Conservation (phyloP, 2,888 invertebrate genomes). For the Lithophane leautieri region DNA sequence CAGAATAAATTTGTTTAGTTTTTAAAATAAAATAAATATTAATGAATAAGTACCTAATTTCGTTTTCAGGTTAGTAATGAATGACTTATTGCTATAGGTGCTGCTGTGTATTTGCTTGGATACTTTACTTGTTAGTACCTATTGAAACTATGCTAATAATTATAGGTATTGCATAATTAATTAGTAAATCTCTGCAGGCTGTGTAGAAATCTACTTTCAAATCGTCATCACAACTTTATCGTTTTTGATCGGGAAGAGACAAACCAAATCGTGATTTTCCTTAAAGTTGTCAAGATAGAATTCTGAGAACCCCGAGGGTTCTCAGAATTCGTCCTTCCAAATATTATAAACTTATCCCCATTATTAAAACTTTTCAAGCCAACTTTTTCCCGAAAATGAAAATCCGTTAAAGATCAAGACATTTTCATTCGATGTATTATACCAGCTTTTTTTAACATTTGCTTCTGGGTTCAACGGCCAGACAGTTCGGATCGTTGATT, state of each 20-base stretch:
- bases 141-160: neutral
- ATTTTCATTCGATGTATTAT: slow-evolving; percentile 55
- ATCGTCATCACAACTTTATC: slow-evolving; percentile 7
- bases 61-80: neutral
- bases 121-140: neutral
- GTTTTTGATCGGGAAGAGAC: neutral
- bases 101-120: neutral
- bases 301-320: neutral
- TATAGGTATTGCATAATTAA: neutral
- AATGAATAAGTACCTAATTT: neutral
- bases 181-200: slow-evolving; percentile 1
- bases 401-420: slow-evolving; percentile 43
- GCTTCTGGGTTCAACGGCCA: slow-evolving; percentile 81
- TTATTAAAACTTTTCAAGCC: slow-evolving; percentile 28
- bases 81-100: neutral
- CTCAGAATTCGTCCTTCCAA: neutral
- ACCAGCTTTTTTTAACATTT: slow-evolving; percentile 63
- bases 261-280: slow-evolving; percentile 16
- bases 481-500: slow-evolving; percentile 80
- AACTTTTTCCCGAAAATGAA: slow-evolving; percentile 38
- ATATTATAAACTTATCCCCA: slow-evolving; percentile 8
- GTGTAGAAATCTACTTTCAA: slow-evolving; percentile 20
- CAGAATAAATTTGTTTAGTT: neutral
- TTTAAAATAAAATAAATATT: neutral
- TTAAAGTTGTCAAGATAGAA: slow-evolving; percentile 1